Evolutionary conservation across 1,140 invertebrate species (phyloP), one percentile per base, ranked within the genome.

Genomic region (Acyrthosiphon pisum): DNA sequence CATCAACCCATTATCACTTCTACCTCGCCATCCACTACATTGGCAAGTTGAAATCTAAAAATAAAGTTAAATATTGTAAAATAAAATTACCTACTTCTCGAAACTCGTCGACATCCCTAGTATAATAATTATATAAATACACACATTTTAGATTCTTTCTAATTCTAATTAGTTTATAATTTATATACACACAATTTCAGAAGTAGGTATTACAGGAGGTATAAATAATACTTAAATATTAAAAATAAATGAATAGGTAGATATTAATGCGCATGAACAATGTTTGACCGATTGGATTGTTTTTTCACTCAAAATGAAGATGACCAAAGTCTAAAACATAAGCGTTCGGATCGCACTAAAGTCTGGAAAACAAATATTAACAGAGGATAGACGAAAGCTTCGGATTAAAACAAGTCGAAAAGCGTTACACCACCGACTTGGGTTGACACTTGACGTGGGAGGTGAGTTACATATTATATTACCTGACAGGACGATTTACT

Each of bases 401-500:
- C 3, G 14, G 44, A 18, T 48, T 2, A n/a, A 50, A 48, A 37
- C 14, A 46, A 84, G 11, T 44, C 26, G 9, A 26, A 3, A 26
- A 41, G 7, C 0, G 6, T 30, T 23, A 23, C 41, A 41, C 41
- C 41, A 9, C 7, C 20, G 37, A 53, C 18, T 20, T 56, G 22
- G 4, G 35, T 83, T 37, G 18, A 37, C 35, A 9, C 2, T 41
- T 41, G 41, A 41, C 41, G 41, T 41, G 41, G 4, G 1, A 20
- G 22, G 22, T 41, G 6, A 22, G 11, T 0, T 68, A n/a, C 20
- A 9, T 46, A 46, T 0, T 41, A 41, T 3, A 6, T 18, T 92
- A 93, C 91, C 91, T 93, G 91, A 53, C 91, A 93, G 0, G 22
- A 22, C 1, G 81, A 8, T 44, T 93, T 93, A 22, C 53, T 93